phyloP scores from a whole-genome alignment of 92 coral and sea anemone species.

The Bergia puertoricense region DNA sequence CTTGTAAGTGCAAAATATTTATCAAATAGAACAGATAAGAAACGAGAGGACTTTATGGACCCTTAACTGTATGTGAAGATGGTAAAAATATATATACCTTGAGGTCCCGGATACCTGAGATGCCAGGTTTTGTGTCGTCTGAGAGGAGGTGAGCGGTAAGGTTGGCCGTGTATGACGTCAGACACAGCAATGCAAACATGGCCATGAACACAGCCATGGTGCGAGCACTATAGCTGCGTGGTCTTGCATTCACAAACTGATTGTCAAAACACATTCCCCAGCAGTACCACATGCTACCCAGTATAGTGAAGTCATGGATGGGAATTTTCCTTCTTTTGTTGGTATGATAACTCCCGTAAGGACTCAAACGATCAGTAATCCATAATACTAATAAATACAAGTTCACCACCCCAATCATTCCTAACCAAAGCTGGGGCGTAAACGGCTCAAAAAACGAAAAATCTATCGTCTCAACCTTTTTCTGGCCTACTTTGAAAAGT shows the following conservation, averaged over 20 bases:
- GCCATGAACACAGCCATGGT: conserved; percentile 84
- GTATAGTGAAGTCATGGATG: conserved; percentile 59
- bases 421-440: conserved; percentile 73
- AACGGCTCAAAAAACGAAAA: conserved; percentile 81
- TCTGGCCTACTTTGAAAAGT: conserved; percentile 83
- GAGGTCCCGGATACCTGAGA: conserved; percentile 84
- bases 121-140: conserved; percentile 82
- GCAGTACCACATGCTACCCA: conserved; percentile 89
- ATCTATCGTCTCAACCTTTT: conserved; percentile 68
- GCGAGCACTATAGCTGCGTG: conserved; percentile 75
- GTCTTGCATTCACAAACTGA: conserved; percentile 75
- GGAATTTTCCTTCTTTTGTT: conserved; percentile 28
- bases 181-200: conserved; percentile 76
- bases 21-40: no score
- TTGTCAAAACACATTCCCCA: conserved; percentile 95
- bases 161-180: conserved; percentile 90
- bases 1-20: no score
- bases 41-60: no score
- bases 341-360: conserved; percentile 63
- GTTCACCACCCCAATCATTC: conserved; percentile 78
- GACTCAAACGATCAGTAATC: conserved; percentile 75
- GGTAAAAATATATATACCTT: conserved; percentile 49
- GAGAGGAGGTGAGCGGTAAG: conserved; percentile 86
- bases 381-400: conserved; percentile 66
- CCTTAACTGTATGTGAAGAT: no score